A percentile compares a stretch with the other conserved stretches of the same genome.
Conservation (phyloP, 2,113 vertebrate genomes). For the Platichthys stellatus region DNA sequence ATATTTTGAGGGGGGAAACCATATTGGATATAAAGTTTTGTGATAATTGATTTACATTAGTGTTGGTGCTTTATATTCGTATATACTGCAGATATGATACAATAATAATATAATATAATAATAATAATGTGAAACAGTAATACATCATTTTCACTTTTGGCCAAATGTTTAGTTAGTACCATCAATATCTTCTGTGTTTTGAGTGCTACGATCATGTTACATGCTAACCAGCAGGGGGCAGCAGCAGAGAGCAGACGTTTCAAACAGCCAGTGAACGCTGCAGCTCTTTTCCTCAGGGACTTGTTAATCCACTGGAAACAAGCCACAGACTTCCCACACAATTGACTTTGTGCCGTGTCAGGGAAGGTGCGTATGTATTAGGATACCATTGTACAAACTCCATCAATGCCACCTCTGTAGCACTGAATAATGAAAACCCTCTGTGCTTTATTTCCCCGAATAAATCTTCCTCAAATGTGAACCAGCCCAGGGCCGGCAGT, state of each 20-base stretch:
- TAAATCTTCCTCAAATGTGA: slow-evolving; percentile 55
- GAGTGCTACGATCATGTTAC: background rate
- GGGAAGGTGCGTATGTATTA: slow-evolving; percentile 64
- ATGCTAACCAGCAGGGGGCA: slow-evolving; percentile 70
- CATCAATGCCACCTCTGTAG: slow-evolving; percentile 65
- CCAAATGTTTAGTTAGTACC: background rate
- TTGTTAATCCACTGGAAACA: slow-evolving; percentile 59
- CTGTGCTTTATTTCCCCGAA: slow-evolving; percentile 51
- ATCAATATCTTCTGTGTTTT: background rate
- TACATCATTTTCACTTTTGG: background rate
- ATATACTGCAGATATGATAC: background rate
- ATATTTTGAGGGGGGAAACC: too few relatives aligned
- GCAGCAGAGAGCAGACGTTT: slow-evolving; percentile 44
- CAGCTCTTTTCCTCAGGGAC: slow-evolving; percentile 30
- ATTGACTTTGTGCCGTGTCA: slow-evolving; percentile 63
- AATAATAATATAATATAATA: too few relatives aligned
- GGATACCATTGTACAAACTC: slow-evolving; percentile 47
- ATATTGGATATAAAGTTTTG: too few relatives aligned
- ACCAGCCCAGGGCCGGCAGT: background rate
- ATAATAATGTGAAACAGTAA: background rate
- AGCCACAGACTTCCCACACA: slow-evolving; percentile 37
- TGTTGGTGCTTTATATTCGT: background rate
- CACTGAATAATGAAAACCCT: slow-evolving; percentile 44
- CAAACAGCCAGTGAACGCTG: slow-evolving; percentile 17
- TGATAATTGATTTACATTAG: background rate